phyloP scores from a whole-genome alignment of 2,797 vertebrate genomes.

The Coluber constrictor region DNA sequence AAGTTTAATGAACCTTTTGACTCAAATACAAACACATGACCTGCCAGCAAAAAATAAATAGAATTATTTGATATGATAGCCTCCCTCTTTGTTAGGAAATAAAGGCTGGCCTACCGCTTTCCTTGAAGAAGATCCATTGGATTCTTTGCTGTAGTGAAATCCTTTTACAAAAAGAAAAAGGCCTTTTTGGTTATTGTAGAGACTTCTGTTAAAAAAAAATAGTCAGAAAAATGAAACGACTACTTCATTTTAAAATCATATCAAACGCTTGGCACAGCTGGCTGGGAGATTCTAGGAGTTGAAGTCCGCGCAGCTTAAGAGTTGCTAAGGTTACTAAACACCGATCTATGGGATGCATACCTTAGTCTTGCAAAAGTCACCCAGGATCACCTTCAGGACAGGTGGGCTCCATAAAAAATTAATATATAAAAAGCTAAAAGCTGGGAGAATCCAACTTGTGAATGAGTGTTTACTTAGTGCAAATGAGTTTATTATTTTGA shows the following conservation, averaged over 20 bases:
- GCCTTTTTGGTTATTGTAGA: conserved; percentile 26
- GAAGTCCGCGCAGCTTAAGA: too few species aligned
- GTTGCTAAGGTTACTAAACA: too few species aligned
- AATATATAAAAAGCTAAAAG: background rate
- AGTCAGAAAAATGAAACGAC: background rate
- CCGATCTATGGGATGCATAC: too few species aligned
- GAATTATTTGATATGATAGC: conserved; percentile 15
- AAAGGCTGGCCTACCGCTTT: conserved; percentile 39
- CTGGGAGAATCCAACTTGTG: background rate
- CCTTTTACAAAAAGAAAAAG: background rate
- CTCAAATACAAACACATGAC: conserved; percentile 31
- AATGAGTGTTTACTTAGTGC: background rate
- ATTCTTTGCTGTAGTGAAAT: conserved; percentile 16
- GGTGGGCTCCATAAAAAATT: background rate
- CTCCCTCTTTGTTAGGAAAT: conserved; percentile 33
- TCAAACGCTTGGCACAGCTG: background rate
- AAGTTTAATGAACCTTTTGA: conserved; percentile 29
- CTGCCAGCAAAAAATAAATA: conserved; percentile 35
- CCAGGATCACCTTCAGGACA: background rate
- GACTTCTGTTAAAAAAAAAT: conserved; percentile 28
- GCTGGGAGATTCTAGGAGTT: too few species aligned
- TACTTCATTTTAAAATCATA: background rate
- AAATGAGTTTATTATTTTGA: conserved; percentile 19
- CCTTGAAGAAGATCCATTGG: conserved; percentile 31
- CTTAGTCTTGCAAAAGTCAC: background rate